phyloP scores from a whole-genome alignment of 2,113 vertebrate species.

The Muntiacus muntjak region DNA sequence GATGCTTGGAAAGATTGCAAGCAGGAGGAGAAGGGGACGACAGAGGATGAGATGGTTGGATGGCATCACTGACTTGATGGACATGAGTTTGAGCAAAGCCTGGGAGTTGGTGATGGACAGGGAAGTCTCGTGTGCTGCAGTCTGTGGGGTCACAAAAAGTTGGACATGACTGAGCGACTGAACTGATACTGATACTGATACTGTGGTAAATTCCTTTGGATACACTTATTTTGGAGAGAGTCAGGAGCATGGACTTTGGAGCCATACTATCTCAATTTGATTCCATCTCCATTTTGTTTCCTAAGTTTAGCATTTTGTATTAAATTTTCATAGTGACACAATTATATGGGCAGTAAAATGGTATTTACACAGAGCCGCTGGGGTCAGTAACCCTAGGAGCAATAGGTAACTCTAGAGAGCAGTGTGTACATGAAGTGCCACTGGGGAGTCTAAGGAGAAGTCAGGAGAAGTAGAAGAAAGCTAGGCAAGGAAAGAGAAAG shows the following conservation, averaged over 20 bases:
- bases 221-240: neutral
- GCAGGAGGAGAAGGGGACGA: too few species aligned
- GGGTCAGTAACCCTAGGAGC: neutral
- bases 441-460: neutral
- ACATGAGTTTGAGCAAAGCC: too few species aligned
- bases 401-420: neutral
- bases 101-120: too few species aligned
- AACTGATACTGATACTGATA: too few species aligned
- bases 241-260: neutral
- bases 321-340: conserved; percentile 9
- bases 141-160: too few species aligned
- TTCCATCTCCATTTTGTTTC: conserved; percentile 30
- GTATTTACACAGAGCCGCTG: neutral
- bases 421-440: neutral
- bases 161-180: too few species aligned
- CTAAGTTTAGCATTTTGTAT: conserved; percentile 3
- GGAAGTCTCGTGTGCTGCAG: too few species aligned
- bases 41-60: too few species aligned
- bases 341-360: neutral
- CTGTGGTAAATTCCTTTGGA: neutral
- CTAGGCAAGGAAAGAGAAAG: neutral
- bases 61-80: too few species aligned
- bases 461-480: conserved; percentile 1
- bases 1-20: too few species aligned
- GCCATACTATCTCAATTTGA: neutral